Evolutionary conservation across 2,113 vertebrate species (phyloP), one percentile per base, ranked within the genome.

Genomic region (Rhipidura dahli): DNA sequence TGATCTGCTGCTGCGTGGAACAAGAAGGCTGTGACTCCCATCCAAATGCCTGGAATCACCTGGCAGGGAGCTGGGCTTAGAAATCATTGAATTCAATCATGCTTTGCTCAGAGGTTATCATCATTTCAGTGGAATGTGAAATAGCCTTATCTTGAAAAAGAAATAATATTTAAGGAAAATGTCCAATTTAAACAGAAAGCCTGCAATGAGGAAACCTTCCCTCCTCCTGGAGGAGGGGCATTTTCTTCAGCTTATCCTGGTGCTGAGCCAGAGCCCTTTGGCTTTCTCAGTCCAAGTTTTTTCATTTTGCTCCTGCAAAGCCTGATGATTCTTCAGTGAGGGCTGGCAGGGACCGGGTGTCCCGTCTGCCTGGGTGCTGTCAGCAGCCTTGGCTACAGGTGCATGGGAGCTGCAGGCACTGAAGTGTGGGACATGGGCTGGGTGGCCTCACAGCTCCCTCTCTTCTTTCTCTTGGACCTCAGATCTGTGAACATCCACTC

Each of bases 41-140:
- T 85, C 86, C 76, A 70, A 39, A 59, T 26, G 69, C 75, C 53
- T 80, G 63, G 40, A 82, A 78, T 82, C 56, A 63, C 39, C 42
- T 0, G 0, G 59, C 80, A 68, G 45, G 37, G 65, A 95, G 40
- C 60, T 0, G 2, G n/a, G 72, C 77, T 71, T 71, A 26, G 60
- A 86, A 86, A 87, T 84, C 39, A 60, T 30, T 44, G 9, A 50
- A 78, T 84, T 89, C 77, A 80, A 1, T 60, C 80, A 68, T 78
- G 56, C 91, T 84, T 90, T 84, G 72, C 33, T 39, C 60, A 56
- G 77, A 73, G 64, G 72, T 92, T 94, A 68, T 90, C 27, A 6
- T 84, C 39, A 51, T 63, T 73, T 63, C 60, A 53, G 51, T 89
- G 95, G 89, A 91, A 96, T 89, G 83, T 84, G 88, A 59, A 88